Percentiles rank a stretch among this genome's conserved stretches.
Evolutionary conservation across 2,113 vertebrate species (phyloP).

Genomic region (Cervus canadensis): DNA sequence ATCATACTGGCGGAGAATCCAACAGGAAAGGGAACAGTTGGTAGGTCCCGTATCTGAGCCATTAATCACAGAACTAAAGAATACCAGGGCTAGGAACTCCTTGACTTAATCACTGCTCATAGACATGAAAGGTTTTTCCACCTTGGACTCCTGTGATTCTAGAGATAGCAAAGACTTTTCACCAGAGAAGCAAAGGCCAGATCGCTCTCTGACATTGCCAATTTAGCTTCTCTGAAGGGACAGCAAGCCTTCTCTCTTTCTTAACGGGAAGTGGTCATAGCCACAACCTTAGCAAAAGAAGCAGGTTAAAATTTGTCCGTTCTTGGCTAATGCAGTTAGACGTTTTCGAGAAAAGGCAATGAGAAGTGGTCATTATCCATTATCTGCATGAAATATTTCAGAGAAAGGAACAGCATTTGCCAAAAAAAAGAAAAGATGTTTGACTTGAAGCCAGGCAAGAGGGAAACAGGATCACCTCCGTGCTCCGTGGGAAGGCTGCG

Average conservation of each 20-base stretch:
- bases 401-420: slow-evolving; percentile 77
- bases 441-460: slow-evolving; percentile 79
- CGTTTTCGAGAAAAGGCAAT: slow-evolving; percentile 79
- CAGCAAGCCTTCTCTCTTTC: not conserved
- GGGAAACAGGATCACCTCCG: slow-evolving; percentile 79
- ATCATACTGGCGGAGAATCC: not conserved
- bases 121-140: not conserved
- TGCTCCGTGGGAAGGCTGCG: slow-evolving; percentile 57
- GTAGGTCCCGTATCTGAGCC: not conserved
- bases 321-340: slow-evolving; percentile 82
- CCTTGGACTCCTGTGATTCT: not conserved
- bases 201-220: not conserved
- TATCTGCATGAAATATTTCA: slow-evolving; percentile 83
- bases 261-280: slow-evolving; percentile 66
- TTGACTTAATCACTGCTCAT: rapidly evolving
- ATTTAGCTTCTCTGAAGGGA: slow-evolving; percentile 54
- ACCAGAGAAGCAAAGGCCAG: not conserved
- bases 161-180: not conserved
- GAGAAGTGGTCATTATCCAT: slow-evolving; percentile 85
- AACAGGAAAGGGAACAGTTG: not conserved
- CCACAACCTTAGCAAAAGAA: slow-evolving; percentile 72
- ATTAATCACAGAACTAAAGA: rapidly evolving
- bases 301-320: slow-evolving; percentile 75
- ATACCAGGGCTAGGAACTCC: not conserved
- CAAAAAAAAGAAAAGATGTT: slow-evolving; percentile 76